A percentile compares a stretch with the other conserved stretches of the same genome.
phyloP scores from a whole-genome alignment of 2,888 invertebrate species.

The Venusia cambrica region DNA sequence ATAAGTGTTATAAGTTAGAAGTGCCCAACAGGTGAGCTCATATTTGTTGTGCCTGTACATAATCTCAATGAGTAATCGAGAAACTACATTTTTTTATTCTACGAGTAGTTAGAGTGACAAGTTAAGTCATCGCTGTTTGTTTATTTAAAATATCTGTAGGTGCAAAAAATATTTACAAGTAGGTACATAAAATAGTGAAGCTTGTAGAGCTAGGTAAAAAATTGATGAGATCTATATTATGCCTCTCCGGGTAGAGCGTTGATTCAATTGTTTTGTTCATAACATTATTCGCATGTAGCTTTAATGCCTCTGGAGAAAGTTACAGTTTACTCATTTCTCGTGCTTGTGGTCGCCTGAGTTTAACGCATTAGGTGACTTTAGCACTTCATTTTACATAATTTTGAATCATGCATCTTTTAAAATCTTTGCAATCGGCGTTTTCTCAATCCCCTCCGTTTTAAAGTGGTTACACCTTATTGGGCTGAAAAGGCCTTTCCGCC shows the following conservation, averaged over 20 bases:
- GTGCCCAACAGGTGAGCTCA: slow-evolving; percentile 49
- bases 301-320: slow-evolving; percentile 54
- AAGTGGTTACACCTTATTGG: slow-evolving; percentile 45
- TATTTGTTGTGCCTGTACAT: slow-evolving; percentile 27
- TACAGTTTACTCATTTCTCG: slow-evolving; percentile 36
- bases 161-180: slow-evolving; percentile 9
- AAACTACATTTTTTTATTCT: slow-evolving; percentile 33
- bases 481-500: slow-evolving; percentile 65
- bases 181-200: slow-evolving; percentile 5
- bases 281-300: slow-evolving; percentile 28
- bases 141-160: slow-evolving; percentile 12
- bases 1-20: slow-evolving; percentile 47
- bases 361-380: slow-evolving; percentile 15
- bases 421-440: slow-evolving; percentile 15
- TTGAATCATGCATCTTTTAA: slow-evolving; percentile 2
- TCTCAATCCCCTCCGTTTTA: slow-evolving; percentile 31
- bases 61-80: slow-evolving; percentile 46
- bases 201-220: slow-evolving; percentile 9
- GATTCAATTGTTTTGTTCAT: slow-evolving; percentile 53
- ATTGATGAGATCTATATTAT: slow-evolving; percentile 33
- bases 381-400: slow-evolving; percentile 14
- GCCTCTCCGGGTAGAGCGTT: slow-evolving; percentile 31
- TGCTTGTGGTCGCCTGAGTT: slow-evolving; percentile 28
- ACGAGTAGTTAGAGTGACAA: slow-evolving; percentile 12
- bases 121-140: slow-evolving; percentile 9